Conservation (phyloP, 2,113 vertebrate species). For the Ictalurus furcatus region DNA sequence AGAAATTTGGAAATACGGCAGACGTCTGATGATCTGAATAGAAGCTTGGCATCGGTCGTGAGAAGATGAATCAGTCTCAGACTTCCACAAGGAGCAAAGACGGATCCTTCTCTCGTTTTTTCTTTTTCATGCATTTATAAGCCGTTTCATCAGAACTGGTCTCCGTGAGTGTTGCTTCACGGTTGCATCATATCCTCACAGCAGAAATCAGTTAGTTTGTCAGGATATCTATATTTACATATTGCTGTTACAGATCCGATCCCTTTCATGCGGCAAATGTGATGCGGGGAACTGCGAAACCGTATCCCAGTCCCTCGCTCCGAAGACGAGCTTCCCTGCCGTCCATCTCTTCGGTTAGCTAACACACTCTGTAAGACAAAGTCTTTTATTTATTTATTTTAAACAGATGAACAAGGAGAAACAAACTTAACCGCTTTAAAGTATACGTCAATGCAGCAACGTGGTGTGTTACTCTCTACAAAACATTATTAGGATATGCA, state of each 20-base stretch:
- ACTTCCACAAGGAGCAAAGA: background rate
- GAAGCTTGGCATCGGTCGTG: background rate
- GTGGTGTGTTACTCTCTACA: background rate
- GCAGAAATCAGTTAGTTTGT: conserved; percentile 28
- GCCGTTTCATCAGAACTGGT: conserved; percentile 32
- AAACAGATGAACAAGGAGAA: background rate
- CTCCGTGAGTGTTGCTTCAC: conserved; percentile 37
- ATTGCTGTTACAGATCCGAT: conserved; percentile 31
- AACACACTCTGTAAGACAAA: background rate
- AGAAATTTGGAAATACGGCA: background rate
- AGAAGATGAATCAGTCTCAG: background rate
- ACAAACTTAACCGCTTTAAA: background rate
- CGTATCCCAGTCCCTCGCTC: background rate
- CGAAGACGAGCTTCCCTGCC: background rate
- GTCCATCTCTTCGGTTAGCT: background rate
- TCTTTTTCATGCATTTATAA: conserved; percentile 17
- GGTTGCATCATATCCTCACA: conserved; percentile 51
- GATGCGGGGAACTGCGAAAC: background rate
- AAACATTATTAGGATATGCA: background rate
- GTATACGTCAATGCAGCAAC: background rate
- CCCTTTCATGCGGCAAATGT: background rate
- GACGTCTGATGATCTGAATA: background rate
- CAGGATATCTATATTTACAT: conserved; percentile 40
- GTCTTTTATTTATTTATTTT: background rate
- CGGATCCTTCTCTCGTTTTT: background rate